Percentiles rank a stretch among this genome's conserved stretches.
phyloP scores from a whole-genome alignment of 2,113 vertebrate species.

The Indri indri region DNA sequence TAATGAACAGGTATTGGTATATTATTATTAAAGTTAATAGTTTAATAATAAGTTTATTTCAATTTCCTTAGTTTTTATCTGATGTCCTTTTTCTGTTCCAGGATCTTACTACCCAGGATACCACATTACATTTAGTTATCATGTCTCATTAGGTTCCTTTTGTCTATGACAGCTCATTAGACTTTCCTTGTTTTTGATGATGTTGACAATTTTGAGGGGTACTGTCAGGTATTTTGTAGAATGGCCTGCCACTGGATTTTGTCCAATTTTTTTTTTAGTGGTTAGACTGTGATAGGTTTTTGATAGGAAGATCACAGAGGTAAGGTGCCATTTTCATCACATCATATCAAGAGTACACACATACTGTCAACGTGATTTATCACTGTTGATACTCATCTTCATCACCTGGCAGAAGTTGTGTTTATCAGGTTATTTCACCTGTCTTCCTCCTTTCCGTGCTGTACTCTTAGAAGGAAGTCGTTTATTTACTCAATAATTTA shows the following conservation, averaged over 20 bases:
- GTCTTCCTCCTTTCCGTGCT: not conserved
- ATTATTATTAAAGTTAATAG: not conserved
- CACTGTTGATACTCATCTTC: not conserved
- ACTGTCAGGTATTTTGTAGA: not conserved
- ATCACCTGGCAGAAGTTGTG: not conserved
- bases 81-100: not conserved
- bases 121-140: not conserved
- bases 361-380: not conserved
- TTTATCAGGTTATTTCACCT: not conserved
- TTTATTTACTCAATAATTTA: not conserved
- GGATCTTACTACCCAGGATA: not conserved
- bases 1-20: not conserved
- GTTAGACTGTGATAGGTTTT: not conserved
- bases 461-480: not conserved
- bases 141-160: not conserved
- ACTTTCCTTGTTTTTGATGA: constrained; percentile 8
- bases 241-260: not conserved
- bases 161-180: not conserved
- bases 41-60: not conserved
- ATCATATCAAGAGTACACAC: not conserved
- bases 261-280: not conserved
- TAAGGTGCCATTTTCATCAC: not conserved
- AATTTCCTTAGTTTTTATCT: constrained; percentile 1
- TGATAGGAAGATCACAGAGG: not conserved
- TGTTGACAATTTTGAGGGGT: not conserved